Evolutionary conservation across 23 tunicate species (phyloP), one percentile per base, ranked within the genome.

Genomic region (Clavelina lepadiformis): DNA sequence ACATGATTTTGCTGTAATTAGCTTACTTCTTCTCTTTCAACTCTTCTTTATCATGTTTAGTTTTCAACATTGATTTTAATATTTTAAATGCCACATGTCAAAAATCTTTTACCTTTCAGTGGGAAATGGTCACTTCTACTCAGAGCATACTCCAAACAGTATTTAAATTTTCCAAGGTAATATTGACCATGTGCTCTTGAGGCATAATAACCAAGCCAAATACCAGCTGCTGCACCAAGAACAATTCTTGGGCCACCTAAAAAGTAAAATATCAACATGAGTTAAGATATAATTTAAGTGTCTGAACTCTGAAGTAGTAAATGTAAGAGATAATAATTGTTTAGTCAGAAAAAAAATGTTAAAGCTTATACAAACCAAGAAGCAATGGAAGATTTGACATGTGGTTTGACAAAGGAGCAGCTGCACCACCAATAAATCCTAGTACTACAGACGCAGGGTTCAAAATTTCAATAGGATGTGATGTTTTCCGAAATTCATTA

Each of bases 81-180:
- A 2, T 49, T 49, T 49, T 49, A 21, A 21, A 27, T 49, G 5
- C 5, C 55, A 49, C 61, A 56, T 26, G 11, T 5, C n/a, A 52
- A 52, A 26, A 52, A 52, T 33, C 20, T 36, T 21, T 33, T n/a
- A 59, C 65, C 58, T 46, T 5, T 29, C 31, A 20, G 24, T 25
- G 65, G 38, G 59, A 78, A 78, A 31, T 54, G 56, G 28, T 46
- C 50, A 46, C 68, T 78, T 58, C 84, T 57, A 28, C 31, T 38
- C 61, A 58, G 37, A 1, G 84, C 84, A 59, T 78, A 78, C 2
- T 78, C 84, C 7, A 52, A 32, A 31, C 75, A 63, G 61, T 67
- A 78, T 58, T 78, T 78, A 46, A 78, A 78, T 57, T 46, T 68
- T 33, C 84, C 84, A 31, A 68, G 58, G 25, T 78, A 78, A 22